Evolutionary conservation across 2,888 invertebrate species (phyloP).

Genomic region (Sympetrum striolatum): DNA sequence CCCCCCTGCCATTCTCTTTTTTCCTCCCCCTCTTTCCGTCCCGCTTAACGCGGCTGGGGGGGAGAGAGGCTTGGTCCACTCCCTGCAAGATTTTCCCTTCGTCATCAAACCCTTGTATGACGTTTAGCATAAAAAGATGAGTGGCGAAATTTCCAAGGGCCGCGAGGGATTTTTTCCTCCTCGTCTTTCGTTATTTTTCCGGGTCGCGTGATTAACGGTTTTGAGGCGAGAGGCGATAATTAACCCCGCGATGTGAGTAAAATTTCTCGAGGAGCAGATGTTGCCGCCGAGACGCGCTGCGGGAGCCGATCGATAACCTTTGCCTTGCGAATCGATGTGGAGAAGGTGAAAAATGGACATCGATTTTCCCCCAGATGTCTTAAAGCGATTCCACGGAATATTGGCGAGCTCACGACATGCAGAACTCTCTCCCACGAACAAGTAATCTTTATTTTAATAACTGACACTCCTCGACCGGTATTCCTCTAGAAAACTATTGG

Average conservation of each 20-base stretch:
- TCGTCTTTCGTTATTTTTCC: background rate
- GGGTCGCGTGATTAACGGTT: background rate
- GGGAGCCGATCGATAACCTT: background rate
- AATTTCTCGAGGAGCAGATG: background rate
- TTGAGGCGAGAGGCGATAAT: background rate
- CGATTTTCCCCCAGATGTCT: background rate
- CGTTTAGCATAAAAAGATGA: slow-evolving; percentile 9
- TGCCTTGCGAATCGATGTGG: background rate
- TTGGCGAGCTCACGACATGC: no score
- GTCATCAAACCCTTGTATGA: background rate
- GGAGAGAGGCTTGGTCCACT: background rate
- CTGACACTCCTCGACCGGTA: no score
- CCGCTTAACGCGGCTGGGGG: background rate
- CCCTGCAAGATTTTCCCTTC: background rate
- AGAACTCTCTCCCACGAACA: no score
- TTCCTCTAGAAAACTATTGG: no score
- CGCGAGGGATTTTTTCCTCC: background rate
- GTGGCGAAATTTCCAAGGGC: background rate
- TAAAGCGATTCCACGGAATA: background rate
- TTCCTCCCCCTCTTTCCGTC: background rate
- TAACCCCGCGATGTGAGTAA: background rate
- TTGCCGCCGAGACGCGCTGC: background rate
- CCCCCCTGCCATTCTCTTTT: background rate
- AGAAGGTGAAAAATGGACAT: background rate
- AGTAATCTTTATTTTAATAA: no score